These are phyloP conservation scores for Papilio xuthus DNA, from an alignment of 1,140 invertebrate species.

Conservation along the genomic window DNA sequence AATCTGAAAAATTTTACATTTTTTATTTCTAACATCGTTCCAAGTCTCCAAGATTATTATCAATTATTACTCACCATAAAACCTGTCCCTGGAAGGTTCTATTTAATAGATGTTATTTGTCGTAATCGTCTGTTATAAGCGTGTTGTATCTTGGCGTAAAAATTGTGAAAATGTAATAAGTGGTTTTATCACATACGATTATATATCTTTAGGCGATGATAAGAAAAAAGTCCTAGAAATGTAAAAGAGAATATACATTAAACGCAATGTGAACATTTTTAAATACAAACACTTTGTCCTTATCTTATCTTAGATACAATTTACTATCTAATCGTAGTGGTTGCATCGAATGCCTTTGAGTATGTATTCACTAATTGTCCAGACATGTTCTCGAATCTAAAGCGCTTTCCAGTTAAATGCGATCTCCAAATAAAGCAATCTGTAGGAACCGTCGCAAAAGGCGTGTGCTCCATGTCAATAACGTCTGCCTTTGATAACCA, in stretches of 20 bases:
- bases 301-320: background rate
- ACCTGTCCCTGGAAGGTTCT: background rate
- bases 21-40: too few species aligned
- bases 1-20: too few species aligned
- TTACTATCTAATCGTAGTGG: background rate
- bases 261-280: background rate
- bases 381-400: slow-evolving; percentile 1
- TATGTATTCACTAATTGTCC: slow-evolving; percentile 14
- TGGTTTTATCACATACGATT: background rate
- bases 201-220: background rate
- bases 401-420: slow-evolving; percentile 5
- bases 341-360: background rate
- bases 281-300: background rate
- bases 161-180: background rate
- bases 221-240: background rate
- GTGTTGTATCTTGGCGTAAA: background rate
- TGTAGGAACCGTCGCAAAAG: background rate
- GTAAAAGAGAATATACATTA: background rate
- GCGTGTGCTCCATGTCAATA: background rate
- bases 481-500: background rate
- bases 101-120: slow-evolving; percentile 6
- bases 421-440: slow-evolving; percentile 9
- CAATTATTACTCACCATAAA: background rate
- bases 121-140: background rate
- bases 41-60: background rate